These are phyloP conservation scores for Cuculus canorus DNA, from an alignment of 2,797 vertebrate genomes.

Conservation along the genomic window DNA sequence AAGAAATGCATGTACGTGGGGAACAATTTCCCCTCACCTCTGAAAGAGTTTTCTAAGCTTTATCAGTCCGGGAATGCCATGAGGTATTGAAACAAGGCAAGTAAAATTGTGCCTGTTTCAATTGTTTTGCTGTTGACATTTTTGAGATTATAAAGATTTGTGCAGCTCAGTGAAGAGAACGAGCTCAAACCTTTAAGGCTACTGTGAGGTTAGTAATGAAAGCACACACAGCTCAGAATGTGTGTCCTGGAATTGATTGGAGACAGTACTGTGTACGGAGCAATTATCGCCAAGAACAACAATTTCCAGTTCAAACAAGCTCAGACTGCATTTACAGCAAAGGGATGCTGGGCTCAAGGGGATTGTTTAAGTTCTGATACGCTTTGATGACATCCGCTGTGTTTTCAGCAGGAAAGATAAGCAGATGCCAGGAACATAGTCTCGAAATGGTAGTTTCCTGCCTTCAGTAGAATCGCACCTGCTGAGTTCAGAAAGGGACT, in stretches of 20 bases:
- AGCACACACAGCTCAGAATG: neutral
- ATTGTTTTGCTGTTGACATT: constrained; percentile 5
- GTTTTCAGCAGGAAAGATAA: constrained; percentile 61
- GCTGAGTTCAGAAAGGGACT: constrained; percentile 49
- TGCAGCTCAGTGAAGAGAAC: neutral
- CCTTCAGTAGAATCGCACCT: constrained; percentile 40
- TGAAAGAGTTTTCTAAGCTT: neutral
- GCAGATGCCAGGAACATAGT: constrained; percentile 26
- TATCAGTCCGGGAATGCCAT: neutral
- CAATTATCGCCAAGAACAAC: constrained; percentile 7
- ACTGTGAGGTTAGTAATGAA: neutral
- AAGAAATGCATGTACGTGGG: neutral
- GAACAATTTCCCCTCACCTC: neutral
- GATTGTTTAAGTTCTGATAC: constrained; percentile 36
- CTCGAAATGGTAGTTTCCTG: constrained; percentile 36
- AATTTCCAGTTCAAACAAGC: constrained; percentile 52
- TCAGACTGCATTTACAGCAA: constrained; percentile 14
- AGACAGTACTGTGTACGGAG: constrained; percentile 12
- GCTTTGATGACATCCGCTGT: constrained; percentile 47
- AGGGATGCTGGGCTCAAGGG: neutral
- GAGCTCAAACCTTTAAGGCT: neutral
- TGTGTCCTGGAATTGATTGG: neutral
- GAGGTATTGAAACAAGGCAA: neutral
- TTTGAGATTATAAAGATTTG: neutral
- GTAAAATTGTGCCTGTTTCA: neutral